phyloP scores from a whole-genome alignment of 1,140 invertebrate species.

The Drosophila biarmipes region DNA sequence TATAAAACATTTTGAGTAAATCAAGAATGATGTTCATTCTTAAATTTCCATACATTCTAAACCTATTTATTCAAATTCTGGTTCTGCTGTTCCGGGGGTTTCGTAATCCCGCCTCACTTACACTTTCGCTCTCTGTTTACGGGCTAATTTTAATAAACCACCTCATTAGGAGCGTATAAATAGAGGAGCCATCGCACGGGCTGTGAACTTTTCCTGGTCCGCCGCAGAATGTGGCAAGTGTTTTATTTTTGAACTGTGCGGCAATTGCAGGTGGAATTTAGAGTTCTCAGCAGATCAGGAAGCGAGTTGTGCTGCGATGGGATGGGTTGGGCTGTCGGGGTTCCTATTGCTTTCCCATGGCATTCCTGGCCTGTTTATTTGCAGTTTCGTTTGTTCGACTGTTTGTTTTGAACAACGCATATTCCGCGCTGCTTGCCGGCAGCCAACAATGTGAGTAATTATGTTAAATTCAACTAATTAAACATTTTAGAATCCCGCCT shows the following conservation, averaged over 20 bases:
- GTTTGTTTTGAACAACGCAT: constrained; percentile 42
- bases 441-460: constrained; percentile 69
- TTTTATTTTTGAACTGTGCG: constrained; percentile 61
- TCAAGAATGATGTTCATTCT: neutral
- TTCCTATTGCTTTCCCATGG: constrained; percentile 2
- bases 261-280: constrained; percentile 35
- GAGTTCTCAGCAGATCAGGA: constrained; percentile 20
- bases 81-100: neutral
- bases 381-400: constrained; percentile 26
- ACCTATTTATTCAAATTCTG: neutral
- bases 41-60: too few species aligned
- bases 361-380: constrained; percentile 18
- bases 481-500: constrained; percentile 39
- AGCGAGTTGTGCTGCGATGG: neutral
- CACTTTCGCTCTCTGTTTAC: constrained; percentile 23
- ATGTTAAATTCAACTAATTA: constrained; percentile 80
- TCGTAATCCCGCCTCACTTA: constrained; percentile 26
- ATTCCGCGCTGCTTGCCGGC: constrained; percentile 43
- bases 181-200: constrained; percentile 54
- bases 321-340: constrained; percentile 2
- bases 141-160: constrained; percentile 45
- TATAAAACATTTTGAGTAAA: too few species aligned
- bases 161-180: constrained; percentile 49
- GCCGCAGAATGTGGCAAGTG: constrained; percentile 53
- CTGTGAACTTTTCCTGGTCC: constrained; percentile 49